Conservation (phyloP, 2,113 vertebrate genomes). For the Epinephelus fuscoguttatus region DNA sequence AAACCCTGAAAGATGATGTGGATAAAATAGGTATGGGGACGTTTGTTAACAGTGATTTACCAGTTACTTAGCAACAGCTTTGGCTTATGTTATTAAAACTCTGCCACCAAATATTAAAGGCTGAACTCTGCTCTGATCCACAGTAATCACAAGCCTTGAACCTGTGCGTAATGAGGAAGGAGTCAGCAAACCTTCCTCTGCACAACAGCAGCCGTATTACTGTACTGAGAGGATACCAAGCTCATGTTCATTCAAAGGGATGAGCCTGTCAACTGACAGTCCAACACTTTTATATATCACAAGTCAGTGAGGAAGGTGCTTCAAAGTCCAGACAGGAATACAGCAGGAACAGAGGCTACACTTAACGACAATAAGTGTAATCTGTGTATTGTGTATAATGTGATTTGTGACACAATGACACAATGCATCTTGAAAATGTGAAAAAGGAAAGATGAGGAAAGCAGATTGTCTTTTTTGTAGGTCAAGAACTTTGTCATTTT, state of each 20-base stretch:
- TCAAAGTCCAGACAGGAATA: neutral
- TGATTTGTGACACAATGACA: neutral
- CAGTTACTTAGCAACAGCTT: conserved; percentile 48
- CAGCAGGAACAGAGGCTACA: neutral
- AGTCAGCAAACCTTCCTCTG: neutral
- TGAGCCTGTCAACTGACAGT: neutral
- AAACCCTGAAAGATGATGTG: neutral
- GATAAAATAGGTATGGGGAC: neutral
- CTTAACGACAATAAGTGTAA: no score
- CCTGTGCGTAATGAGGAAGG: neutral
- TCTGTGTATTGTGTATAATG: no score
- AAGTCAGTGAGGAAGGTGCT: neutral
- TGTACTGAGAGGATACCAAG: neutral
- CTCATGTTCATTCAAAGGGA: neutral
- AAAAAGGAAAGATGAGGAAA: neutral
- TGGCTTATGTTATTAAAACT: conserved; percentile 19
- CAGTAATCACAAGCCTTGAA: conserved; percentile 14
- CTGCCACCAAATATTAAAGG: conserved; percentile 24
- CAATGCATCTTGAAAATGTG: neutral
- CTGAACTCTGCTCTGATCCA: conserved; percentile 12
- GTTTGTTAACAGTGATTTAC: conserved; percentile 18
- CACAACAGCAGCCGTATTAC: neutral
- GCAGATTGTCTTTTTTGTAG: neutral
- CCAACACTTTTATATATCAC: neutral
- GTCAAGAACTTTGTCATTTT: neutral